A percentile compares a stretch with the other conserved stretches of the same genome.
phyloP scores from a whole-genome alignment of 1,140 invertebrate genomes.

The Pachyrhynchus sulphureomaculatus region DNA sequence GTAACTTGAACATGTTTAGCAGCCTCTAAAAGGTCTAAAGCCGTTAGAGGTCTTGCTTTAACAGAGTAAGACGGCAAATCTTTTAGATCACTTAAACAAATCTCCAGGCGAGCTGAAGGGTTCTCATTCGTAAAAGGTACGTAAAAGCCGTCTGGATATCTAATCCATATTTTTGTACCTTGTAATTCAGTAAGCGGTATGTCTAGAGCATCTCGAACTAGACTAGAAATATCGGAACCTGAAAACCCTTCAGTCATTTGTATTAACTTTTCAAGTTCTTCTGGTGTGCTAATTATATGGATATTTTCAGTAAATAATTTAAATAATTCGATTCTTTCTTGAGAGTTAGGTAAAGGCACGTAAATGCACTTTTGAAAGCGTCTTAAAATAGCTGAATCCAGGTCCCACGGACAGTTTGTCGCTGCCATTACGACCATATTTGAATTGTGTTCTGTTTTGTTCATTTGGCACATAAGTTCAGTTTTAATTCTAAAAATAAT shows the following conservation, averaged over 20 bases:
- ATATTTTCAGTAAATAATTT: slow-evolving; percentile 36
- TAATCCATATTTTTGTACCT: slow-evolving; percentile 45
- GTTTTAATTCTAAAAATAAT: slow-evolving; percentile 55
- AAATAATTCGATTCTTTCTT: slow-evolving; percentile 39
- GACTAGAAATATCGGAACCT: slow-evolving; percentile 58
- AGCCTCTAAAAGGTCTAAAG: slow-evolving; percentile 38
- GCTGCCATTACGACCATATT: slow-evolving; percentile 59
- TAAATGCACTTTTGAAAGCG: slow-evolving; percentile 62
- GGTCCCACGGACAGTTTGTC: slow-evolving; percentile 68
- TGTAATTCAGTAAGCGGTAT: slow-evolving; percentile 55
- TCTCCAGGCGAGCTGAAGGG: slow-evolving; percentile 10
- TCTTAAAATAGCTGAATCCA: slow-evolving; percentile 62
- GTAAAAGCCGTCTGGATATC: slow-evolving; percentile 36
- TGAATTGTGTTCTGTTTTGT: slow-evolving; percentile 49
- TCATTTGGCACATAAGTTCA: slow-evolving; percentile 58
- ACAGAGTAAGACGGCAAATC: slow-evolving; percentile 37
- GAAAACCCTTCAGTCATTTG: slow-evolving; percentile 57
- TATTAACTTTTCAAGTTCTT: slow-evolving; percentile 51
- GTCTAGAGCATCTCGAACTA: slow-evolving; percentile 56
- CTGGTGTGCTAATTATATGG: slow-evolving; percentile 2
- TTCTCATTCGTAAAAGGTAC: slow-evolving; percentile 29
- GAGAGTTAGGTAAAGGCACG: slow-evolving; percentile 58
- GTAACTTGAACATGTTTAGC: slow-evolving; percentile 31
- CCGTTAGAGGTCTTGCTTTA: slow-evolving; percentile 28
- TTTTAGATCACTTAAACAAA: slow-evolving; percentile 21